Percentiles rank a stretch among this genome's conserved stretches.
Conservation (phyloP, 2,888 invertebrate species). For the Heliconius aoede region DNA sequence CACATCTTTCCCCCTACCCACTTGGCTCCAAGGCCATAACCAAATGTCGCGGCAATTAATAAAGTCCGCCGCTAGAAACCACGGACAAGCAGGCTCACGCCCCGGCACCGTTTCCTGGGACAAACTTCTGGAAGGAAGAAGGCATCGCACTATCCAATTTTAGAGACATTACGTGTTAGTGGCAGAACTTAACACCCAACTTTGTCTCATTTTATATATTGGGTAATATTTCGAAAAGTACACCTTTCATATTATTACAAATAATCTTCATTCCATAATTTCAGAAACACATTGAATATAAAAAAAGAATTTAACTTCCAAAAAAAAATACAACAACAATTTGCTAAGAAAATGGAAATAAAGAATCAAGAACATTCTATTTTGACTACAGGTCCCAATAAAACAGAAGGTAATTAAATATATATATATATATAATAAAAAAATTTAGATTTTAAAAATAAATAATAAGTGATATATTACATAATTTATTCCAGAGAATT, state of each 20-base stretch:
- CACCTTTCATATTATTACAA: neutral
- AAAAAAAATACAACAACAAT: slow-evolving; percentile 35
- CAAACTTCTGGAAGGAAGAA: too few relatives aligned
- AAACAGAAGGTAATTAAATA: neutral
- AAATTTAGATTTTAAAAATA: too few relatives aligned
- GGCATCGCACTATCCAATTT: too few relatives aligned
- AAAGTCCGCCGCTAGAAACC: too few relatives aligned
- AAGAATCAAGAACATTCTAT: slow-evolving; percentile 1
- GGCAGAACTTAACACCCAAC: neutral
- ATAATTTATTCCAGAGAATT: neutral
- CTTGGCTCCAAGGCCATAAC: too few relatives aligned
- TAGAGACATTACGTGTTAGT: neutral
- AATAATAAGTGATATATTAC: neutral
- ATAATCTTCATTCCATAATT: neutral
- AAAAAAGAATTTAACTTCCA: slow-evolving; percentile 27
- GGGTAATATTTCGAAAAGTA: neutral
- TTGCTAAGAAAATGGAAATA: slow-evolving; percentile 36
- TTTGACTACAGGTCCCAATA: neutral
- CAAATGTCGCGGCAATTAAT: too few relatives aligned
- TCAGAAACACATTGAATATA: slow-evolving; percentile 13
- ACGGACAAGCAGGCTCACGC: too few relatives aligned
- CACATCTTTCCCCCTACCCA: too few relatives aligned
- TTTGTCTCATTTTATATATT: too few relatives aligned
- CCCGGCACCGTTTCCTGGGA: too few relatives aligned
- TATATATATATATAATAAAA: too few relatives aligned